Conservation (phyloP, 2,888 invertebrate genomes). For the Patella ulyssiponensis region DNA sequence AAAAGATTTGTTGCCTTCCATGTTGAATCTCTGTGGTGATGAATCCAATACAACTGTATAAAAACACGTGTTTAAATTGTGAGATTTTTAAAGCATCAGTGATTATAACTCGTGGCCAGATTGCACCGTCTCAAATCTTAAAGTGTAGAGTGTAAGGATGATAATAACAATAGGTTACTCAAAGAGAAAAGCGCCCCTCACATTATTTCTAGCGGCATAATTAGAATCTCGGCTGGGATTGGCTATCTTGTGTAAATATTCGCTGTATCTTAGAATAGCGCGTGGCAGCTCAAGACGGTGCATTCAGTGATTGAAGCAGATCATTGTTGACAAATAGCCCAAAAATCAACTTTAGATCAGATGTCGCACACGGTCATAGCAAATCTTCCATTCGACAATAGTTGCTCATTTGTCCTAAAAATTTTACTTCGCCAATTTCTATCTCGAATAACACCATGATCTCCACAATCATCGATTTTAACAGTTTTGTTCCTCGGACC, state of each 20-base stretch:
- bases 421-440: neutral
- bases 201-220: constrained; percentile 22
- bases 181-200: constrained; percentile 15
- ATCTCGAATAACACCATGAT: neutral
- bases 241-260: constrained; percentile 23
- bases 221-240: constrained; percentile 28
- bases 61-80: too few species aligned
- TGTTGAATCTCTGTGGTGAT: constrained; percentile 21
- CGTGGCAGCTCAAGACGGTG: neutral
- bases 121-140: constrained; percentile 5
- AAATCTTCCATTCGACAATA: neutral
- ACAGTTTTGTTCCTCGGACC: constrained; percentile 1
- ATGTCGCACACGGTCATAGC: constrained; percentile 16
- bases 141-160: constrained; percentile 17
- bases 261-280: constrained; percentile 21
- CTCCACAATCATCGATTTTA: neutral
- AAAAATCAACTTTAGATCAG: constrained; percentile 17
- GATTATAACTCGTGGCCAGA: constrained; percentile 2
- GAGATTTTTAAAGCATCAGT: too few species aligned
- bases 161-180: constrained; percentile 26
- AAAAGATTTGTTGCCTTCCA: constrained; percentile 79
- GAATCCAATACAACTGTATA: neutral
- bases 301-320: constrained; percentile 6
- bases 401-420: too few species aligned
- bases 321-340: constrained; percentile 17